Percentiles rank a stretch among this genome's conserved stretches.
Conservation (phyloP, 2,113 vertebrate genomes). For the Alces alces region DNA sequence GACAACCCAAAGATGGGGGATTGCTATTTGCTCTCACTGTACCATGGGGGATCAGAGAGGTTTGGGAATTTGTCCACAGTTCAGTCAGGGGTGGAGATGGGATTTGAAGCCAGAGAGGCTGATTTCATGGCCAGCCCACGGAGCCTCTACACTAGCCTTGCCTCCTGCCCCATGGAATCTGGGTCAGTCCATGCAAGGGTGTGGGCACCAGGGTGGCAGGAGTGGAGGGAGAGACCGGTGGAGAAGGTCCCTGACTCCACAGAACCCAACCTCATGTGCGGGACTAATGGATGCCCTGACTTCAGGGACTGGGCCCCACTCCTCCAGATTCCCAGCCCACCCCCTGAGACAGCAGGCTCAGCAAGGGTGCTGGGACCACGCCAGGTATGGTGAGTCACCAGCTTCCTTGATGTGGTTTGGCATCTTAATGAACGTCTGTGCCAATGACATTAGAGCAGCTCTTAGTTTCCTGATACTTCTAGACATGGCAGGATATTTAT, state of each 20-base stretch:
- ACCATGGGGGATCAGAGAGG: neutral
- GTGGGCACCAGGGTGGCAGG: neutral
- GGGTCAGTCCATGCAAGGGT: neutral
- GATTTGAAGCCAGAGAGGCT: neutral
- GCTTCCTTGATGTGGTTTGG: neutral
- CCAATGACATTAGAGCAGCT: neutral
- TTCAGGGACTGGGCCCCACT: neutral
- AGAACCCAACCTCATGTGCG: neutral
- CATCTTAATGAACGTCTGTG: neutral
- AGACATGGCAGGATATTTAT: neutral
- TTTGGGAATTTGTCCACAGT: neutral
- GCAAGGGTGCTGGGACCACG: neutral
- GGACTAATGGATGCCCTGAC: neutral
- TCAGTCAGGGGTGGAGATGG: neutral
- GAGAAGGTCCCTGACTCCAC: neutral
- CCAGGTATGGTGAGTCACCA: neutral
- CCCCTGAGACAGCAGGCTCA: neutral
- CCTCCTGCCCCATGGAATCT: neutral
- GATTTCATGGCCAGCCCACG: neutral
- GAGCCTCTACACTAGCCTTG: neutral
- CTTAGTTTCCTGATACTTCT: slow-evolving; percentile 18
- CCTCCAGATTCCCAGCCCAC: too few relatives aligned
- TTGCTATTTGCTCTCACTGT: neutral
- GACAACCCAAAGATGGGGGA: neutral
- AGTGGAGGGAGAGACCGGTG: neutral